Conservation (phyloP, 2,797 vertebrate species). For the Xerus rutilus region DNA sequence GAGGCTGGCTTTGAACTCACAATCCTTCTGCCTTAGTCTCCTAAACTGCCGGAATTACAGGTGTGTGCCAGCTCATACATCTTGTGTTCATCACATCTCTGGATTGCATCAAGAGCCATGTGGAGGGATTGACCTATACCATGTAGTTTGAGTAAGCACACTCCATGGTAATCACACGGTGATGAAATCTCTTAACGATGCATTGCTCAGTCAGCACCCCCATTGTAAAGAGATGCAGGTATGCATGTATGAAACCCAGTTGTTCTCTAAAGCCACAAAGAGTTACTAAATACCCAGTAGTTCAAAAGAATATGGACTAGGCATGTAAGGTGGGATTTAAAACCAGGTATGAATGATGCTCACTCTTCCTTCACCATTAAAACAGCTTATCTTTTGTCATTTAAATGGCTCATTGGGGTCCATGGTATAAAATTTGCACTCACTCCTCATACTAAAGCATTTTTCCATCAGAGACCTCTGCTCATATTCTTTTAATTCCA, state of each 20-base stretch:
- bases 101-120: background rate
- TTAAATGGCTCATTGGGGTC: background rate
- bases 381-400: background rate
- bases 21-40: too few relatives aligned
- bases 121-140: background rate
- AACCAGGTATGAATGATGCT: background rate
- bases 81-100: background rate
- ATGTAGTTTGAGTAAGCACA: background rate
- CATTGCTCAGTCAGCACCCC: background rate
- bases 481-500: background rate
- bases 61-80: background rate
- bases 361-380: background rate
- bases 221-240: background rate
- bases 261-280: background rate
- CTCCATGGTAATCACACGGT: background rate
- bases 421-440: background rate
- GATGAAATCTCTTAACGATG: background rate
- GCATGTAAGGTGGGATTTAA: background rate
- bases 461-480: background rate
- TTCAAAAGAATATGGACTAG: background rate
- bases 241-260: background rate
- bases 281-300: fast-evolving
- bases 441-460: background rate
- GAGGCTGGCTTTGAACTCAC: too few relatives aligned
- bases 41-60: too few relatives aligned